Evolutionary conservation across 2,797 vertebrate genomes (phyloP).

Genomic region (Neoniphon sammara): DNA sequence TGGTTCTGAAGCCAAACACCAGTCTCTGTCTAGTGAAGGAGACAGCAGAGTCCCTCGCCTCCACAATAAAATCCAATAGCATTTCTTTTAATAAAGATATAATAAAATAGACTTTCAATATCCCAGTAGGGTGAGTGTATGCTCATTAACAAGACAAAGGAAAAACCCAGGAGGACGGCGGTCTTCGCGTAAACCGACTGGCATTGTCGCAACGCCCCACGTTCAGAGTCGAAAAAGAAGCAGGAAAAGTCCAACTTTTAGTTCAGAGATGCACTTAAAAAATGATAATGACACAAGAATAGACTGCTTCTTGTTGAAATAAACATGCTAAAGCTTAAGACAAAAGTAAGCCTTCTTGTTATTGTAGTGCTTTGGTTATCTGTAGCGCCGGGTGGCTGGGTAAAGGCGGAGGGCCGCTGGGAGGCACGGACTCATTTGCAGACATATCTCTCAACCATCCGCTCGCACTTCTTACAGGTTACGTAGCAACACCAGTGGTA

Average conservation of each 20-base stretch:
- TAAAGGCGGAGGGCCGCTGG: conserved; percentile 19
- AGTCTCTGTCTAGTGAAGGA: conserved; percentile 54
- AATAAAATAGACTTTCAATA: conserved; percentile 78
- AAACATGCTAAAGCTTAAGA: conserved; percentile 79
- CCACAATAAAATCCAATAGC: conserved; percentile 74
- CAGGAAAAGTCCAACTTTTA: conserved; percentile 53
- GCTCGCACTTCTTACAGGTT: conserved; percentile 97
- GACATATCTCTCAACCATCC: conserved; percentile 94
- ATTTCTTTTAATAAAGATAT: conserved; percentile 79
- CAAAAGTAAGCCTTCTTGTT: conserved; percentile 73
- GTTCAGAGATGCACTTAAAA: conserved; percentile 70
- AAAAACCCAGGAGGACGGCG: conserved; percentile 77
- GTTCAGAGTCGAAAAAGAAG: conserved; percentile 55
- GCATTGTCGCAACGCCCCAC: conserved; percentile 50
- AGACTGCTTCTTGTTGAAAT: conserved; percentile 69
- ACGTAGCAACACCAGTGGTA: conserved; percentile 99
- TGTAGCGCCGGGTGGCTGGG: conserved; percentile 59
- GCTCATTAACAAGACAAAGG: conserved; percentile 63
- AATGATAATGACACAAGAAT: conserved; percentile 71
- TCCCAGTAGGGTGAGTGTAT: conserved; percentile 69
- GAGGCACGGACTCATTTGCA: conserved; percentile 87
- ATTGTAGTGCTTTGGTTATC: conserved; percentile 83
- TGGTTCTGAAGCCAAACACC: conserved; percentile 59
- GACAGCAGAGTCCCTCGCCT: conserved; percentile 58
- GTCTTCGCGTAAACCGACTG: conserved; percentile 63